Base-by-base conservation (phyloP, 2,113 vertebrate species). In the Gadus macrocephalus region DNA sequence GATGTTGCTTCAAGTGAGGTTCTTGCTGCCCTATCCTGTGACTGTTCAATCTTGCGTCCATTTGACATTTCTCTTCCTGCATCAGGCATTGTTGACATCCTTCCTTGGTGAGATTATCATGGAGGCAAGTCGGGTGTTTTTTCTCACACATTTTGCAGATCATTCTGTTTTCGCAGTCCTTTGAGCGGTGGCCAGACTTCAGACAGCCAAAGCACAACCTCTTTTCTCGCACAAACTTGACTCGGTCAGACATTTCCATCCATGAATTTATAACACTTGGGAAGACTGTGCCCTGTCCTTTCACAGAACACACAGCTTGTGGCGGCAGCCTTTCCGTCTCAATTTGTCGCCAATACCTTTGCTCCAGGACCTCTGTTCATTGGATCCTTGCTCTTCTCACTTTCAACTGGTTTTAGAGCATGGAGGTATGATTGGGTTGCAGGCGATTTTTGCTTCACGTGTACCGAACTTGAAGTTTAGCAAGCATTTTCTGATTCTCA, bases 361-460 rank as follows among this genome's bases (percentile, higher is more conserved):
- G 16, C 66, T 14, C 68, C 67, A 17, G 63, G 15, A 3, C n/a
- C 70, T 64, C 2, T 25, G 56, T 35, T 69, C 53, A 58, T 83
- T 74, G 64, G 31, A 5, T n/a, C 19, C 31, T 72, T 83, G 2
- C 38, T 15, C 17, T 35, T 73, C 16, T 73, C 68, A 31, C 0
- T n/a, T 38, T 79, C 72, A 71, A 2, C 25, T 49, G 12, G 35
- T 15, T 81, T 81, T 14, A 83, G 3, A 15, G 64, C 58, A 3
- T 83, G 16, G 12, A 85, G 72, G 6, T 77, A 85, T 3, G 80
- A 79, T 38, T 22, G 79, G 77, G 17, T 75, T 79, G 14, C 79
- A 84, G 0, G 79, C 59, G 5, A 76, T 76, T 28, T 66, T 66
- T 5, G 68, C 70, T 69, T 66, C 66, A n/a, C 28, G 20, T 62